Evolutionary conservation across 2,797 vertebrate species (phyloP), one percentile per base, ranked within the genome.

Genomic region (Macropus fuliginosus): DNA sequence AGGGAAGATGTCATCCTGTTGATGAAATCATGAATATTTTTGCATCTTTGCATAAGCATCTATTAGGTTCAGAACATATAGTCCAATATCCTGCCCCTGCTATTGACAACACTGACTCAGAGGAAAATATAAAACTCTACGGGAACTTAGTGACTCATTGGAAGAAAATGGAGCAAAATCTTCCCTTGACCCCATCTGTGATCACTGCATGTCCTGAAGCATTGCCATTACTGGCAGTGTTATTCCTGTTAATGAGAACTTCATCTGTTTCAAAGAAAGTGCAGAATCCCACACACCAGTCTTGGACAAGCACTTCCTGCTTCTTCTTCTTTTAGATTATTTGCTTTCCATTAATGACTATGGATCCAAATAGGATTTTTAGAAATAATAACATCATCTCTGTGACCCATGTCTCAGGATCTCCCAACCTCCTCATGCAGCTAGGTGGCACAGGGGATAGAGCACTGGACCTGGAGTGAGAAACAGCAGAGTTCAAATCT

Each of bases 181-280:
- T 89, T 40, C 56, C 90, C 2, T 9, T 92, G 92, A 62, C 56
- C 91, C 56, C 46, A 92, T 46, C 29, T 90, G 50, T 10, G 34
- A 74, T 92, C 93, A 90, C 34, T 66, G 57, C 55, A 3, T 55
- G 9, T 46, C 31, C n/a, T 89, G 66, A 55, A 81, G 34, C 28
- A 50, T 4, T 91, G 11, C 91, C 62, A 40, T 27, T 54, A 46
- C 21, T 91, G 54, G 24, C 31, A 62, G 50, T 54, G 21, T 56
- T 52, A 34, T 5, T 9, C 14, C 62, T 46, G 54, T 6, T 91
- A 91, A 50, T 52, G 55, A 87, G n/a, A 29, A 18, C 40, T 56
- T 92, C 66, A 40, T 95, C 66, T 74, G 57, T 56, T 93, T 95
- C 91, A 1, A 54, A n/a, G 91, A 91, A 92, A 97, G 46, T 46